These are phyloP conservation scores for Trogon surrucura DNA, from an alignment of 2,113 vertebrate genomes.

Conservation along the genomic window DNA sequence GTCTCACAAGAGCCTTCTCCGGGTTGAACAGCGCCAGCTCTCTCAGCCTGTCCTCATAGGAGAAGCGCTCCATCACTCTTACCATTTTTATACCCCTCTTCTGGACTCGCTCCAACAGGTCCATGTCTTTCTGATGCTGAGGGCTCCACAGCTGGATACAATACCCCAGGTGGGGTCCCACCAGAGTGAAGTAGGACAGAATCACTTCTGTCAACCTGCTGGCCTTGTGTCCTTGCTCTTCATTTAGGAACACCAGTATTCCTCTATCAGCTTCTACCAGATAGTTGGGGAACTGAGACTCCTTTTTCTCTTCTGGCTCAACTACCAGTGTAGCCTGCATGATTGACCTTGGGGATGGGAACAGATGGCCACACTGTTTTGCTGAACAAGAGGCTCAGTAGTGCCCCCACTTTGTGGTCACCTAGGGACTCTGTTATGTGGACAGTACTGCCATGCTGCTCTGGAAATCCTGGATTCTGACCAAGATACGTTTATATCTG, in stretches of 20 bases:
- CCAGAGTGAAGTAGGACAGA: not conserved
- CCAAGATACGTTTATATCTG: not conserved
- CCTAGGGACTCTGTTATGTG: not conserved
- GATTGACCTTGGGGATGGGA: not conserved
- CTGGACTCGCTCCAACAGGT: not conserved
- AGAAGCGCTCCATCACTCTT: not conserved
- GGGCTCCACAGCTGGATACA: not conserved
- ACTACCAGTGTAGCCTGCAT: not conserved
- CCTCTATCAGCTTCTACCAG: not conserved
- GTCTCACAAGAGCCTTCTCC: not conserved
- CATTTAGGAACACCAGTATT: not conserved
- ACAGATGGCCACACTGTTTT: not conserved
- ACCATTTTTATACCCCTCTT: not conserved
- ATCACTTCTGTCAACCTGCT: not conserved
- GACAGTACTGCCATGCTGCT: not conserved
- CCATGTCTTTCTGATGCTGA: not conserved
- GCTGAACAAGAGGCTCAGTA: not conserved
- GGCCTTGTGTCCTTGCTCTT: not conserved
- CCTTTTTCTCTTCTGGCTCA: not conserved
- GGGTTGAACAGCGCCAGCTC: not conserved
- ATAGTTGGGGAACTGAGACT: not conserved
- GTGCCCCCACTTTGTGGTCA: accelerated
- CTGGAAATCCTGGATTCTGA: not conserved
- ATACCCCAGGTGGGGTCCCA: not conserved
- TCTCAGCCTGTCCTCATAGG: not conserved